phyloP scores from a whole-genome alignment of 2,113 vertebrate genomes.

The Phaetusa simplex region DNA sequence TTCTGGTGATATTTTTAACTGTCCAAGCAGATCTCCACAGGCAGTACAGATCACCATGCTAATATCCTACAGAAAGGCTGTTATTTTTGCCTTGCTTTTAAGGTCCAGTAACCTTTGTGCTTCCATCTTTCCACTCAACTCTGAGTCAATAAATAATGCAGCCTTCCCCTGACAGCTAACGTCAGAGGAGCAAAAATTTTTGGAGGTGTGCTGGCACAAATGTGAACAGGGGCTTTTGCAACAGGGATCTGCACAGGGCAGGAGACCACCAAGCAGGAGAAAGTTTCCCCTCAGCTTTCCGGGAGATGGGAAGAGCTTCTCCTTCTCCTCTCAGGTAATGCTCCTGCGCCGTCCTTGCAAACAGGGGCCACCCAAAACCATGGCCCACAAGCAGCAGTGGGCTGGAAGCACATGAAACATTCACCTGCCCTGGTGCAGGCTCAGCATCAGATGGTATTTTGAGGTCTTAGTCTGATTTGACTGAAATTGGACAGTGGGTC shows the following conservation, averaged over 20 bases:
- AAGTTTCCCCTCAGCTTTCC: background rate
- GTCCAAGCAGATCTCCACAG: constrained; percentile 4
- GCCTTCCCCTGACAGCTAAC: background rate
- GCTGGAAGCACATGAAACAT: background rate
- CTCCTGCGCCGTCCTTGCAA: background rate
- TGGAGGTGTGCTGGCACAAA: background rate
- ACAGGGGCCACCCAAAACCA: background rate
- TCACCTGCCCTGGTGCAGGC: background rate
- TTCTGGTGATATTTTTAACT: background rate
- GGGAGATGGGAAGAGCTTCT: background rate
- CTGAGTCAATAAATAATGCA: constrained; percentile 6
- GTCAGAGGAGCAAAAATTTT: background rate
- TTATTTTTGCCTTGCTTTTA: background rate
- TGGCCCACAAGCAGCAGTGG: background rate
- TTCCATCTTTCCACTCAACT: background rate
- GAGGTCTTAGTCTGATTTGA: background rate
- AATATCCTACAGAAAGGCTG: background rate
- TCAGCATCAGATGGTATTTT: background rate
- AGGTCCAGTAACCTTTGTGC: background rate
- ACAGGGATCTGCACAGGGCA: background rate
- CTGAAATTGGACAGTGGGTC: background rate
- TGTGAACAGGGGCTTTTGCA: background rate
- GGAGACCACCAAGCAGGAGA: background rate
- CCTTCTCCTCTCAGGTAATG: background rate
- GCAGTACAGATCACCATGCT: background rate